Evolutionary conservation across 2,797 vertebrate genomes (phyloP).

Genomic region (Anguilla marmorata): DNA sequence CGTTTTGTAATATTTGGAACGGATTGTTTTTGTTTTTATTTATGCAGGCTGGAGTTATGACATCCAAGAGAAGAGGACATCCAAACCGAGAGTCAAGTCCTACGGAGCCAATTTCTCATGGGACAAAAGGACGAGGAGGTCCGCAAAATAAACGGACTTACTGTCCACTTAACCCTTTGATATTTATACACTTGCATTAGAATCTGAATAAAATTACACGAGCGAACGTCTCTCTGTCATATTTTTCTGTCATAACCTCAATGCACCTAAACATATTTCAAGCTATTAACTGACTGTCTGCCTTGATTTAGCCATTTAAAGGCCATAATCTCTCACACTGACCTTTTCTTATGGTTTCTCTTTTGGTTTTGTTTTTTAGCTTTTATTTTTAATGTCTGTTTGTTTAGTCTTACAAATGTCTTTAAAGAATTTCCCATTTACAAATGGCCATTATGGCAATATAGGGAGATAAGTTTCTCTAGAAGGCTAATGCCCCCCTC

Average conservation of each 20-base stretch:
- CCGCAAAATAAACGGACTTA: slow-evolving; percentile 85
- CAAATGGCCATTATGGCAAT: background rate
- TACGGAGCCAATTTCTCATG: slow-evolving; percentile 98
- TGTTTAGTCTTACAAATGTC: background rate
- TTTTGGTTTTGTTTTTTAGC: too few relatives aligned
- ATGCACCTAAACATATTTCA: background rate
- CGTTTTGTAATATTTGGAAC: background rate
- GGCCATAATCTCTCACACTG: background rate
- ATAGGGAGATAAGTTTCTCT: background rate
- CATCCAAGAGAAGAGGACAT: slow-evolving; percentile 83
- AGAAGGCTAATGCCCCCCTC: background rate
- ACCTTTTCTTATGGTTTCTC: background rate
- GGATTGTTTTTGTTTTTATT: slow-evolving; percentile 47
- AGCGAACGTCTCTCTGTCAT: slow-evolving; percentile 58
- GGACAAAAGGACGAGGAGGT: slow-evolving; percentile 94
- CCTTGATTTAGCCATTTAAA: background rate
- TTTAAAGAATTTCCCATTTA: background rate
- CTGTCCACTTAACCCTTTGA: slow-evolving; percentile 69
- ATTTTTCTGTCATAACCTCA: slow-evolving; percentile 10
- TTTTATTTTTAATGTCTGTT: background rate
- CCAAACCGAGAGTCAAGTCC: slow-evolving; percentile 93
- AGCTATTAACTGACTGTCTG: too few relatives aligned
- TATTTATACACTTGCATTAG: slow-evolving; percentile 76
- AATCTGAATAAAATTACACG: slow-evolving; percentile 87
- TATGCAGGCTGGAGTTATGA: slow-evolving; percentile 92